phyloP scores from a whole-genome alignment of 2,888 invertebrate species.

The Ganaspis brasiliensis region DNA sequence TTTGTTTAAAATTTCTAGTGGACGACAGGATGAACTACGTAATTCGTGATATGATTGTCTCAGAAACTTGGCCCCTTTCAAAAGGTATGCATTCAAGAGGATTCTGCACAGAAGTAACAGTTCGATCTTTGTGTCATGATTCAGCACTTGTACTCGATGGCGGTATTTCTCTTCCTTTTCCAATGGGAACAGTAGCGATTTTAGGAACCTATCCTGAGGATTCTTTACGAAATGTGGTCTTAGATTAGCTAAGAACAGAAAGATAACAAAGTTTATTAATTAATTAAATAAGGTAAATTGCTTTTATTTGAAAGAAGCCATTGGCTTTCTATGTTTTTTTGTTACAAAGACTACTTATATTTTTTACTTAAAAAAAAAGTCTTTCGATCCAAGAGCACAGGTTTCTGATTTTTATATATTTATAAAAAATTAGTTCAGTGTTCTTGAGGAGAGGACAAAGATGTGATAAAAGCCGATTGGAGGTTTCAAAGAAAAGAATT shows the following conservation, averaged over 20 bases:
- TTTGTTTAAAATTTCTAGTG: slow-evolving; percentile 81
- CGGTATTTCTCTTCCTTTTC: slow-evolving; percentile 95
- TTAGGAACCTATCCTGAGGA: slow-evolving; percentile 94
- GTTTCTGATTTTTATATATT: slow-evolving; percentile 2
- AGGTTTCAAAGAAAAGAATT: slow-evolving; percentile 27
- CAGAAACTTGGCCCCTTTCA: slow-evolving; percentile 92
- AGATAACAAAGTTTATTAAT: background rate
- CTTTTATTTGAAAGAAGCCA: slow-evolving; percentile 11
- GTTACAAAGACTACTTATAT: slow-evolving; percentile 32
- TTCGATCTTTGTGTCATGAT: slow-evolving; percentile 95
- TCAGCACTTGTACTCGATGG: slow-evolving; percentile 97
- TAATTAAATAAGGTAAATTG: no score
- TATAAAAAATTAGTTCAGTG: slow-evolving; percentile 2
- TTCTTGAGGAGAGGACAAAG: slow-evolving; percentile 19
- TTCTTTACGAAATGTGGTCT: slow-evolving; percentile 89
- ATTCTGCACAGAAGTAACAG: slow-evolving; percentile 87
- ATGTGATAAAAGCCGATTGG: slow-evolving; percentile 35
- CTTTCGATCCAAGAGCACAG: slow-evolving; percentile 18
- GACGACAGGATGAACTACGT: slow-evolving; percentile 92
- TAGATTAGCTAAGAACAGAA: slow-evolving; percentile 59
- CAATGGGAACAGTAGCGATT: slow-evolving; percentile 94
- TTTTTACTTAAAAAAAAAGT: slow-evolving; percentile 36
- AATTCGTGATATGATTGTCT: slow-evolving; percentile 95
- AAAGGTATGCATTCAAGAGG: slow-evolving; percentile 89
- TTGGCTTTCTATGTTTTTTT: slow-evolving; percentile 13